A percentile compares a stretch with the other conserved stretches of the same genome.
phyloP scores from a whole-genome alignment of 1,140 invertebrate genomes.

The Penaeus chinensis region DNA sequence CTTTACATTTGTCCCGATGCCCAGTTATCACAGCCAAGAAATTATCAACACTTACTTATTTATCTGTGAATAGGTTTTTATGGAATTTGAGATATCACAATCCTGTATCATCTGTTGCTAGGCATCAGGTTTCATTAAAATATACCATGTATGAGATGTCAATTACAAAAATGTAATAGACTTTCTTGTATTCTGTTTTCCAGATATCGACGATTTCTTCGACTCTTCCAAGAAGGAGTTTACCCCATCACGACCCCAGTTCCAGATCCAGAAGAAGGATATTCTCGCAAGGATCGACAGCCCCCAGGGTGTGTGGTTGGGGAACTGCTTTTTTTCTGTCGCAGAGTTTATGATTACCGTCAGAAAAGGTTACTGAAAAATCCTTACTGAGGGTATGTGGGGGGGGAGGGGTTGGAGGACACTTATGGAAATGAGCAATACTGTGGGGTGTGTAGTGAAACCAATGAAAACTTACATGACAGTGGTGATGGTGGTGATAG shows the following conservation, averaged over 20 bases:
- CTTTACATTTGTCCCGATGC: too few species aligned
- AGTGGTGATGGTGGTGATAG: slow-evolving; percentile 28
- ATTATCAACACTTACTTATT: too few species aligned
- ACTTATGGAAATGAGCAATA: slow-evolving; percentile 18
- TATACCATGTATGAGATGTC: neutral
- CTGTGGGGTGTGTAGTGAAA: neutral
- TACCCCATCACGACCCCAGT: slow-evolving; percentile 74
- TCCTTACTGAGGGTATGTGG: slow-evolving; percentile 66
- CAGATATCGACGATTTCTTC: slow-evolving; percentile 76
- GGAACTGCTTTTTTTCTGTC: slow-evolving; percentile 93
- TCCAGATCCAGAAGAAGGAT: slow-evolving; percentile 69
- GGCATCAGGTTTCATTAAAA: too few species aligned
- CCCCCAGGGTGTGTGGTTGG: slow-evolving; percentile 81
- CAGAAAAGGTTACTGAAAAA: slow-evolving; percentile 75
- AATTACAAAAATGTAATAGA: neutral
- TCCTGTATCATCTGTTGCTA: too few species aligned
- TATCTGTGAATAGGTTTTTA: too few species aligned
- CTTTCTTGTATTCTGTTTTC: neutral
- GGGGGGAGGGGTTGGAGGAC: slow-evolving; percentile 43
- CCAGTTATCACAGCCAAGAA: too few species aligned
- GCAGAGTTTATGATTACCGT: slow-evolving; percentile 93
- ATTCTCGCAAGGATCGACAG: slow-evolving; percentile 73
- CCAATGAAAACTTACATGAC: slow-evolving; percentile 14
- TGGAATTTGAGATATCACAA: too few species aligned
- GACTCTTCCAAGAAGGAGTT: slow-evolving; percentile 75